Conservation (phyloP, 2,797 vertebrate species). For the Protonibea diacanthus region DNA sequence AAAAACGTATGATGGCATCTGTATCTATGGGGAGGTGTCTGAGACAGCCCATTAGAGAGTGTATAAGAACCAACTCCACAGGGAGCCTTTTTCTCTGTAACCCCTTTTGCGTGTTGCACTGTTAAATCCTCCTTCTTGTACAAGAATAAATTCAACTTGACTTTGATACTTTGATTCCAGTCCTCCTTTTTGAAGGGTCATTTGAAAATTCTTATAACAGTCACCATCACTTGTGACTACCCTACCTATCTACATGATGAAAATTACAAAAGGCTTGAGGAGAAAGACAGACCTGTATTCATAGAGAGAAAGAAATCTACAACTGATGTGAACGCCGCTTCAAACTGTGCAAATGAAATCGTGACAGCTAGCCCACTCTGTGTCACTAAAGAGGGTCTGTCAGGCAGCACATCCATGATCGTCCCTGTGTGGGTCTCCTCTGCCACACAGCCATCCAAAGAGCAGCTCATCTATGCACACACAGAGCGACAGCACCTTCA, state of each 20-base stretch:
- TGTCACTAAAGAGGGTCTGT: constrained; percentile 17
- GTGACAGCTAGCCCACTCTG: constrained; percentile 13
- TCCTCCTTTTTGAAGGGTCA: too few species aligned
- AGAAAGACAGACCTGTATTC: background rate
- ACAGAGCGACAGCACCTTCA: constrained; percentile 18
- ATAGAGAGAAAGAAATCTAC: background rate
- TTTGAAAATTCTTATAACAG: too few species aligned
- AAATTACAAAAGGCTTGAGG: background rate
- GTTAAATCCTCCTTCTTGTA: too few species aligned
- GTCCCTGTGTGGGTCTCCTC: constrained; percentile 39
- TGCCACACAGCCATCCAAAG: constrained; percentile 4
- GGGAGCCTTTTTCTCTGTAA: too few species aligned
- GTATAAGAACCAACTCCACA: too few species aligned
- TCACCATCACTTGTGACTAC: too few species aligned
- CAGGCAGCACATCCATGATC: constrained; percentile 46
- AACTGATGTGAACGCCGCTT: background rate
- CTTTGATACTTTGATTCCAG: too few species aligned
- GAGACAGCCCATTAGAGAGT: too few species aligned
- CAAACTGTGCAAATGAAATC: background rate
- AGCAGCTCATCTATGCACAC: constrained; percentile 35
- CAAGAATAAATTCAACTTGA: too few species aligned
- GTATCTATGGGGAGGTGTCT: too few species aligned
- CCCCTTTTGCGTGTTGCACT: too few species aligned
- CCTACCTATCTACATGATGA: constrained; percentile 44
- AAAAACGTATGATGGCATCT: too few species aligned